These are phyloP conservation scores for Typhlichthys subterraneus DNA, from an alignment of 2,797 vertebrate species.

Conservation along the genomic window DNA sequence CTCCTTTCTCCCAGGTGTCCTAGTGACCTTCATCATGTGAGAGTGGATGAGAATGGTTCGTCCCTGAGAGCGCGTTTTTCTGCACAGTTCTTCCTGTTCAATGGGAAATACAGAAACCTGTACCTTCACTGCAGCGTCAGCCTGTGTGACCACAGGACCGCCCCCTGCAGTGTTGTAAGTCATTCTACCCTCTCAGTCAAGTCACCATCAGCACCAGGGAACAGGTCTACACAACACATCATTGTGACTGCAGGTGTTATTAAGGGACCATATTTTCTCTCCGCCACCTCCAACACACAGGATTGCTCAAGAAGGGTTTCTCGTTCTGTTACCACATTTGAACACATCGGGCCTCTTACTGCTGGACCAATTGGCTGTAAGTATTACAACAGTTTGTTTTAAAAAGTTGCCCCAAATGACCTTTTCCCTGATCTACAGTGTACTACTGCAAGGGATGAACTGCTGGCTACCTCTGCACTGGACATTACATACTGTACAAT, in stretches of 20 bases:
- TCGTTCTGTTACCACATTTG: constrained; percentile 34
- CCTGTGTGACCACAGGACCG: too few relatives aligned
- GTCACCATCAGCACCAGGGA: background rate
- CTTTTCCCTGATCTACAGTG: too few relatives aligned
- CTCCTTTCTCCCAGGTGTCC: constrained; percentile 67
- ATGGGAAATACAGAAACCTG: too few relatives aligned
- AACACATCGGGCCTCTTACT: background rate
- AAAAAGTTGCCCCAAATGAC: too few relatives aligned
- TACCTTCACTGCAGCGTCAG: too few relatives aligned
- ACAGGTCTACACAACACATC: background rate
- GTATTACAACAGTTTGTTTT: too few relatives aligned
- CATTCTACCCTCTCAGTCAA: background rate
- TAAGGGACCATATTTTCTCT: background rate
- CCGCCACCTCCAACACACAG: constrained; percentile 15
- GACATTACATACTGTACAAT: too few relatives aligned
- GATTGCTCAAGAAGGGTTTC: constrained; percentile 27
- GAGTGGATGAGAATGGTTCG: constrained; percentile 66
- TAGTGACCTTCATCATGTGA: constrained; percentile 53
- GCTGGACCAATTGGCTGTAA: too few relatives aligned
- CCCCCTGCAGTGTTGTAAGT: constrained; percentile 69
- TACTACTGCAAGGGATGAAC: too few relatives aligned
- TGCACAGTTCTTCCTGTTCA: constrained; percentile 68
- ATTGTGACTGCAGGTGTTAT: background rate
- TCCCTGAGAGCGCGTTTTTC: constrained; percentile 71
- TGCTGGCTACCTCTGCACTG: too few relatives aligned